A percentile compares a stretch with the other conserved stretches of the same genome.
phyloP scores from a whole-genome alignment of 1,140 invertebrate genomes.

The Drosophila nikananu region DNA sequence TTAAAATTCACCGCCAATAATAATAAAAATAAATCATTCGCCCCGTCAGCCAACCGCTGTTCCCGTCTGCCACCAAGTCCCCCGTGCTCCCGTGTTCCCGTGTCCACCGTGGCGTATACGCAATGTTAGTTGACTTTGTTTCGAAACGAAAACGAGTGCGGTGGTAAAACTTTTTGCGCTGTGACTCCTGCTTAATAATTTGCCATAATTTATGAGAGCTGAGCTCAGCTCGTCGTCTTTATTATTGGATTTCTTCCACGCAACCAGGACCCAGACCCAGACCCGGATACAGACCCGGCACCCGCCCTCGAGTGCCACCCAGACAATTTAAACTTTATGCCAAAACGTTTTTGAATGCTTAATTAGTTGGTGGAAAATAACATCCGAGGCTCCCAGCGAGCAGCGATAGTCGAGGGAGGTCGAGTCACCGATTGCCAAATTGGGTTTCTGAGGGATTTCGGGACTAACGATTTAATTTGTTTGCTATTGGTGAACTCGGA shows the following conservation, averaged over 20 bases:
- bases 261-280: conserved; percentile 22
- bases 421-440: conserved; percentile 13
- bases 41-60: conserved; percentile 23
- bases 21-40: conserved; percentile 81
- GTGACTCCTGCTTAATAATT: conserved; percentile 75
- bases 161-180: conserved; percentile 56
- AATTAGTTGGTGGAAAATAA: conserved; percentile 64
- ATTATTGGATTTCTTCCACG: conserved; percentile 64
- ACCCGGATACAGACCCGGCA: background rate
- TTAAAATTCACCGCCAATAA: conserved; percentile 82
- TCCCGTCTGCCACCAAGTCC: background rate
- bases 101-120: conserved; percentile 45
- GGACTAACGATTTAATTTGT: conserved; percentile 26
- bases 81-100: too few species aligned
- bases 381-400: conserved; percentile 1
- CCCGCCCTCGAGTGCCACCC: conserved; percentile 11
- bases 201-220: conserved; percentile 67
- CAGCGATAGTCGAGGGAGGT: conserved; percentile 13
- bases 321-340: conserved; percentile 73
- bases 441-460: conserved; percentile 25
- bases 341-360: conserved; percentile 79
- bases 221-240: conserved; percentile 48
- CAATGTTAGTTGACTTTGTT: conserved; percentile 49
- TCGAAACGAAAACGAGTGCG: conserved; percentile 47
- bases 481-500: conserved; percentile 4